Evolutionary conservation across 2,113 vertebrate species (phyloP), one percentile per base, ranked within the genome.

Genomic region (Saimiri boliviensis): DNA sequence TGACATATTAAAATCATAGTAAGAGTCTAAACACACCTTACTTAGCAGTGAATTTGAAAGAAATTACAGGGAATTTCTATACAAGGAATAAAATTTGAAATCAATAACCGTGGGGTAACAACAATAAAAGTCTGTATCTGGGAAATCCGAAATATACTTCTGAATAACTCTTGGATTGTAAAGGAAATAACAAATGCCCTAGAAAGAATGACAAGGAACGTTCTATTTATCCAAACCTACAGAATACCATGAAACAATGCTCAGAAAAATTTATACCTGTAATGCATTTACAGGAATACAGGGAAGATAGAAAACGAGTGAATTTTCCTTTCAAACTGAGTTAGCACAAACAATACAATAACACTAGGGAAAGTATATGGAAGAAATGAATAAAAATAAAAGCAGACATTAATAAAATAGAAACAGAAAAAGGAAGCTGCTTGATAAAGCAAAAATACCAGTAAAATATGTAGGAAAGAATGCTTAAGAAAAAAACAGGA

Each of bases 31-130:
- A 83, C 3, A 52, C n/a, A 35, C 25, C 10, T 73, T 27, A 74
- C 47, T 94, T 40, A 52, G 71, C 80, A 85, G 68, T 70, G 14
- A 70, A 86, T 45, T 86, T 90, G 30, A 92, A 76, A 89, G 70
- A 35, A n/a, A 45, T 35, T 23, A 80, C 37, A 52, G 19, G 17
- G n/a, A 32, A 47, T 83, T 19, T 30, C 66, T 1, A 52, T 42
- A 32, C 35, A 49, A 68, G 19, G 71, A 96, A 58, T 85, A 96
- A 92, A 45, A 91, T 45, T 49, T 68, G 60, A 80, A 88, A 68
- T 32, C 8, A 84, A 16, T 5, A 10, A 54, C 2, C 63, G 37
- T 30, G 66, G 12, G 10, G 30, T 77, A 83, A 77, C 3, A 68
- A 27, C 13, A 40, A 35, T 6, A 54, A 77, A 21, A 30, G 49